Evolutionary conservation across 2,113 vertebrate species (phyloP), one percentile per base, ranked within the genome.

Genomic region (Hemichromis elongatus): DNA sequence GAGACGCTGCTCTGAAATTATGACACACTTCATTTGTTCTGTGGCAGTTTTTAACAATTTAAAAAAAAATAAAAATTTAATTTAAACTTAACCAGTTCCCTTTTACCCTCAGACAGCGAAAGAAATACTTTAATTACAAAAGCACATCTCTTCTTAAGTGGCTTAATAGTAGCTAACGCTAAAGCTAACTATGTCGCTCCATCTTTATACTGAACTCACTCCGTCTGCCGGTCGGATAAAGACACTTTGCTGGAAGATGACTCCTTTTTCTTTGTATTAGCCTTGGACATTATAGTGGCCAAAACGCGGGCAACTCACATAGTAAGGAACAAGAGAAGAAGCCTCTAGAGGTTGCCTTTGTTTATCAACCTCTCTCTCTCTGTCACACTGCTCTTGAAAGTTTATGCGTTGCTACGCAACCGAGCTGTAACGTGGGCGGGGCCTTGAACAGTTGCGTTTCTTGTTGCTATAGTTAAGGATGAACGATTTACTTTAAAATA

Each of bases 221-320:
- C 96, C 77, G 95, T 90, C 5, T 94, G 95, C 53, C 93, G 92
- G 16, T 95, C 95, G 2, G 94, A 92, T 2, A 95, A 93, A 79
- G 92, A 90, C 10, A 90, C 90, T 50, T 94, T 96, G 45, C 96
- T 95, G 81, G 92, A 89, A 10, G 75, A 83, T 0, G 73, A 79
- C 4, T 97, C 95, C 89, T 90, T 96, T 94, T 95, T 97, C 93
- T 94, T 97, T 40, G 47, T 0, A 30, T 85, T 79, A 82, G 75
- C 1, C 61, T 95, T 97, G 13, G 96, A 95, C 96, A 96, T 96
- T 77, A 66, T 56, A 21, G 19, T 28, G 55, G 28, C 3, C 12
- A 63, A 77, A 5, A 55, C 55, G 18, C n/a, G 18, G 12, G 19
- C 3, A 81, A 77, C 9, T 53, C 8, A 21, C 45, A 6, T 35